Evolutionary conservation across 2,888 invertebrate genomes (phyloP).

Genomic region (Syrphus vitripennis): DNA sequence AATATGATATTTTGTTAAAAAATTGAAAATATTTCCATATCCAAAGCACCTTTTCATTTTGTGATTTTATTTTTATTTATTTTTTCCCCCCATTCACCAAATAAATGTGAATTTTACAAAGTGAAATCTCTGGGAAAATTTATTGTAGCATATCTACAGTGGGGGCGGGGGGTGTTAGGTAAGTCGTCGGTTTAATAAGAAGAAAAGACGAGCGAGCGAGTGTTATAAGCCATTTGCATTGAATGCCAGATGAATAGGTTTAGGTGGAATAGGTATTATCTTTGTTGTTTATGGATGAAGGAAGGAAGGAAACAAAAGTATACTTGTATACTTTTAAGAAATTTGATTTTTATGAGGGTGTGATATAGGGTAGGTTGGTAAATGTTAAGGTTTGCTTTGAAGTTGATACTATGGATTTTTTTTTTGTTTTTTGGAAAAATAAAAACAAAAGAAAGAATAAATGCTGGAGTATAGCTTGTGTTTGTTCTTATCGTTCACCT

Average conservation of each 20-base stretch:
- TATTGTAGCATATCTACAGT: constrained; percentile 25
- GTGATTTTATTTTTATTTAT: neutral
- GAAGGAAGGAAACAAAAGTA: neutral
- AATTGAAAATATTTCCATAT: constrained; percentile 15
- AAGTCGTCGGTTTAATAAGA: constrained; percentile 26
- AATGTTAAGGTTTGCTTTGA: neutral
- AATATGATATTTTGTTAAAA: neutral
- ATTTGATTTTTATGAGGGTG: neutral
- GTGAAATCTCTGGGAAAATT: neutral
- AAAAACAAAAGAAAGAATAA: neutral
- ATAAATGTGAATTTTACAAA: neutral
- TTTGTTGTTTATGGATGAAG: neutral
- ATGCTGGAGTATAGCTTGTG: too few species aligned
- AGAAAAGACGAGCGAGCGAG: neutral
- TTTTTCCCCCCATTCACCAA: neutral
- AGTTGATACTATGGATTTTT: neutral
- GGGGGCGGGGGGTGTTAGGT: constrained; percentile 2
- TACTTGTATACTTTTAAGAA: neutral
- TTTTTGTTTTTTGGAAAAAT: neutral
- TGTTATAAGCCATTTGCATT: constrained; percentile 12
- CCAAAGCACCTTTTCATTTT: neutral
- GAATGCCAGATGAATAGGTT: neutral
- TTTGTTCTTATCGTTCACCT: neutral
- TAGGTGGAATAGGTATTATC: neutral
- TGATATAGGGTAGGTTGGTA: too few species aligned